Base-by-base conservation (phyloP, 2,113 vertebrate species). In the Channa maculata region DNA sequence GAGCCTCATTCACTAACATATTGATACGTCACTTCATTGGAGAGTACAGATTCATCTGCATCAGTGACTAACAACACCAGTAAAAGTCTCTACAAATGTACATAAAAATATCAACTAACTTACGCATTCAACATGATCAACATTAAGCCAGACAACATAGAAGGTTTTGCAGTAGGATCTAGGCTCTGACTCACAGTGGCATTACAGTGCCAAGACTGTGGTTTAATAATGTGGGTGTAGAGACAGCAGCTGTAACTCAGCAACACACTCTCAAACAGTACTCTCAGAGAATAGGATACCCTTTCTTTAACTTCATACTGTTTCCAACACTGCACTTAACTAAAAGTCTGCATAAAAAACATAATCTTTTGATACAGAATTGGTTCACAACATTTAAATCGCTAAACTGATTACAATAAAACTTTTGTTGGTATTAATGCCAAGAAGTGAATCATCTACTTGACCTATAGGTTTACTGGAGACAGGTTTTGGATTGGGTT, bases 201-300 rank as follows among this genome's bases (percentile, higher is more conserved):
- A 10, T 65, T 9, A 50, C 33, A 9, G 11, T 41, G 15, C n/a
- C 46, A 52, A 13, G 15, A 3, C 68, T 71, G 10, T 51, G 48
- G 9, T 45, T 53, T 36, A 71, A 61, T 37, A 45, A 8, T 62
- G 39, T 61, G 38, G 4, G 51, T 71, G 46, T 13, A 15, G 38
- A 61, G 38, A 15, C 55, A 24, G 24, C 24, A n/a, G 55, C 38
- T 70, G 45, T 58, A 34, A 49, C 41, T 55, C 65, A 68, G 65
- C 65, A 69, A 38, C 33, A 64, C 45, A 37, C 33, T 51, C 49
- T 24, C 48, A 49, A 49, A n/a, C 9, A 45, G 15, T 7, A n/a
- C 58, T 44, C 24, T 24, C 24, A 24, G 24, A 59, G 39, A 44
- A 48, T 64, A n/a, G 5, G 33, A 6, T 49, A 6, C 34, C 38